Percentiles rank a stretch among this genome's conserved stretches.
phyloP scores from a whole-genome alignment of 1,140 invertebrate species.

The Zaprionus inermis region DNA sequence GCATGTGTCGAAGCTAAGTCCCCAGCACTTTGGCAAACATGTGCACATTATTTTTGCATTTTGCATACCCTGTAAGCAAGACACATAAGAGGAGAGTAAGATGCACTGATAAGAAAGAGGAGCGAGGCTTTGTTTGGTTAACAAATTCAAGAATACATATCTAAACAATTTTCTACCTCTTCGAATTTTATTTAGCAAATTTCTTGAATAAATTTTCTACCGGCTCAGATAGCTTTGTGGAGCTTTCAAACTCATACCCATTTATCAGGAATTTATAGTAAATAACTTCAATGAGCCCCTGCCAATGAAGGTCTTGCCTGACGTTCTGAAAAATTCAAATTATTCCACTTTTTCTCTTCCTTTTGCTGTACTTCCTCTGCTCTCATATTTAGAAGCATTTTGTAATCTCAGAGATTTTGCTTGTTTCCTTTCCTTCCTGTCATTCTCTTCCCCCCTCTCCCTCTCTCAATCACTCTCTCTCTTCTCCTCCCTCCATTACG shows the following conservation, averaged over 20 bases:
- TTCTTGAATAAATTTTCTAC: no score
- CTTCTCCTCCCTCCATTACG: not conserved
- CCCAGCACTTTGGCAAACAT: constrained; percentile 55
- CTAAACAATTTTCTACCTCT: no score
- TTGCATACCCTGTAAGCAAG: constrained; percentile 22
- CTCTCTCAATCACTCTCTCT: no score
- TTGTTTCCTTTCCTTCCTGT: not conserved
- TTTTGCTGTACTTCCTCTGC: not conserved
- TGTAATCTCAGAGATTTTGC: constrained; percentile 13
- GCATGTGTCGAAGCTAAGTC: constrained; percentile 53
- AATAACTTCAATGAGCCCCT: not conserved
- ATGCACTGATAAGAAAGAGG: not conserved
- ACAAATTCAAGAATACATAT: no score
- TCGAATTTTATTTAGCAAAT: no score
- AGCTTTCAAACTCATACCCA: no score
- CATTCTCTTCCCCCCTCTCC: no score
- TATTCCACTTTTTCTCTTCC: not conserved
- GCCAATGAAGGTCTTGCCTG: not conserved
- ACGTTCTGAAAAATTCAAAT: not conserved
- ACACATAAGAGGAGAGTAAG: not conserved
- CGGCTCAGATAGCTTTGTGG: no score
- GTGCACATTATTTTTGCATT: constrained; percentile 55
- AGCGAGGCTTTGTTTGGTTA: no score
- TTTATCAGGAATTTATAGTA: not conserved
- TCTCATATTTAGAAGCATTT: constrained; percentile 40